phyloP scores from a whole-genome alignment of 2,797 vertebrate genomes.

The Scolopax bukidnonensis region DNA sequence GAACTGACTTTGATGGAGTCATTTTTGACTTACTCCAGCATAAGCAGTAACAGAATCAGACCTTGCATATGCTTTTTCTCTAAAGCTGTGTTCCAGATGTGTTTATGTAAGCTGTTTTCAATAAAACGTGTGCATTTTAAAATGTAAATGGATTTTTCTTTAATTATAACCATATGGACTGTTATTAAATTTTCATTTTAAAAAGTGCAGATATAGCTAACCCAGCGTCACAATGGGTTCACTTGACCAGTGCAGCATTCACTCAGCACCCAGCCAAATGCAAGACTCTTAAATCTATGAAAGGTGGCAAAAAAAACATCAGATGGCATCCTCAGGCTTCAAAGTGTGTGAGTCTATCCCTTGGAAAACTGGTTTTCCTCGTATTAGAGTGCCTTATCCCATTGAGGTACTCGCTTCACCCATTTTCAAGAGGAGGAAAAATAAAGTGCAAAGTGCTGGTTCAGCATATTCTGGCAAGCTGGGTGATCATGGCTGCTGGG shows the following conservation, averaged over 20 bases:
- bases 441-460: not conserved
- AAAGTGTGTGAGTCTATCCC: not conserved
- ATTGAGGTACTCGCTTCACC: not conserved
- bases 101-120: slow-evolving; percentile 65
- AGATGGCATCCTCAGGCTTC: not conserved
- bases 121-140: slow-evolving; percentile 59
- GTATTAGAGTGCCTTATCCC: not conserved
- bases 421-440: not conserved
- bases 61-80: slow-evolving; percentile 61
- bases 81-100: slow-evolving; percentile 69
- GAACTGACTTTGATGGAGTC: slow-evolving; percentile 30
- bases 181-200: slow-evolving; percentile 64
- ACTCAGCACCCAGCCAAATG: not conserved
- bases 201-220: slow-evolving; percentile 27
- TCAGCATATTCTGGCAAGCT: not conserved
- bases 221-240: not conserved
- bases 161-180: slow-evolving; percentile 59
- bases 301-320: not conserved
- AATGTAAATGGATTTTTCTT: slow-evolving; percentile 71
- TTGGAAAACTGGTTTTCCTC: not conserved
- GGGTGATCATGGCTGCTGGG: not conserved
- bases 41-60: slow-evolving; percentile 41
- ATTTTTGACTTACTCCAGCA: slow-evolving; percentile 42
- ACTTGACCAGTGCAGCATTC: not conserved
- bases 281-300: not conserved